Base-by-base conservation (phyloP, 1,140 invertebrate species). In the Zaprionus taronus region DNA sequence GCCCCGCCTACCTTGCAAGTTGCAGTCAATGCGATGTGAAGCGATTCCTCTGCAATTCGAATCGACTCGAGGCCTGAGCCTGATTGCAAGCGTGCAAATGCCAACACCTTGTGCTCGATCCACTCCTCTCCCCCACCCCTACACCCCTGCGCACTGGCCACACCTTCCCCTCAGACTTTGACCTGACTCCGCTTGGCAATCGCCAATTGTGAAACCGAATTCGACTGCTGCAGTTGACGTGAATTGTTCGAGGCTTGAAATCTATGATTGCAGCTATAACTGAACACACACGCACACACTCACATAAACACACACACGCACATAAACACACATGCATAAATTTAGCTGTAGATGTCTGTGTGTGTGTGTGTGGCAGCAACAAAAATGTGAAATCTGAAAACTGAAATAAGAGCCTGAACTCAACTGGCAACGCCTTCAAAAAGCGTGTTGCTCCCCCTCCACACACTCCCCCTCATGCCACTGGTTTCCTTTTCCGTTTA, bases 211-310 rank as follows among this genome's bases (percentile, higher is more conserved):
- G 41, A 75, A 65, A 72, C 73, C 73, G 47, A 76, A 76, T 65
- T 72, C 68, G 61, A 80, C 36, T 28, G 41, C 81, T 87, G 84
- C 84, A 89, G 75, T 87, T 87, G 84, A 87, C 84, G 72, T 87
- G 81, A 87, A 84, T 87, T 89, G 84, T 87, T 84, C 84, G 77
- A 82, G 72, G 72, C 75, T 81, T 81, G 84, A 87, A 87, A 87
- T 87, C 84, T 87, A 87, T 84, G 84, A 87, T 87, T 87, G 84
- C 84, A 81, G 84, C 85, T 81, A 87, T 87, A 89, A 81, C 84
- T 81, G 84, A 38, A 64, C 70, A 70, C 62, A 69, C 47, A 58
- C 60, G 78, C 61, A 74, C 36, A 53, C 20, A 20, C 1, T 1
- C 20, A 20, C 51, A 51, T 51, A 28, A 28, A 49, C 65, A 67